Percentiles rank a stretch among this genome's conserved stretches.
phyloP scores from a whole-genome alignment of 1,140 invertebrate species.

The Drosophila tristis region DNA sequence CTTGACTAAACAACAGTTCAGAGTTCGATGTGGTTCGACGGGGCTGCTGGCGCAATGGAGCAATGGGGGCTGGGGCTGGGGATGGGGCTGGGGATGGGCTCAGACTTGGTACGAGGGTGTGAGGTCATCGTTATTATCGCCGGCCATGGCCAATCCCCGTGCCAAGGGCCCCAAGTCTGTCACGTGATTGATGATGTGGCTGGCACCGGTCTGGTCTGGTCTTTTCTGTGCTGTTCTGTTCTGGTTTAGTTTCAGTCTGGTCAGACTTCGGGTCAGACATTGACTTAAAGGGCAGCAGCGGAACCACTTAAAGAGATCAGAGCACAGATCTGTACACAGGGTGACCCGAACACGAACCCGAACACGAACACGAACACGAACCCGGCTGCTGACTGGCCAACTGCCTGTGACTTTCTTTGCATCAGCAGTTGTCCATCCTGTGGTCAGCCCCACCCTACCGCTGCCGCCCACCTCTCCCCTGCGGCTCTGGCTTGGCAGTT shows the following conservation, averaged over 20 bases:
- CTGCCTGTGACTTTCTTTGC: slow-evolving; percentile 24
- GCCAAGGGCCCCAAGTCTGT: slow-evolving; percentile 22
- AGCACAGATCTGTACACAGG: background rate
- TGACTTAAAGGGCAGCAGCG: background rate
- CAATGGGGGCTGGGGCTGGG: too few relatives aligned
- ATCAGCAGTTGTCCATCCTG: slow-evolving; percentile 39
- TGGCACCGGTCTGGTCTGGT: background rate
- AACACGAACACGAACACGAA: too few relatives aligned
- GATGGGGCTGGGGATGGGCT: too few relatives aligned
- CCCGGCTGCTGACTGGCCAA: too few relatives aligned
- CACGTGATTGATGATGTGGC: slow-evolving; percentile 70
- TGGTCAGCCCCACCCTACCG: slow-evolving; percentile 3
- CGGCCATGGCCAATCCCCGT: slow-evolving; percentile 9
- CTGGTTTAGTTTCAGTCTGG: background rate
- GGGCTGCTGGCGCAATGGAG: too few relatives aligned
- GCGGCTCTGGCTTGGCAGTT: slow-evolving; percentile 40
- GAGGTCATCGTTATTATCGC: slow-evolving; percentile 51
- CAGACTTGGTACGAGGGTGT: background rate
- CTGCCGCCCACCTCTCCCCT: too few relatives aligned
- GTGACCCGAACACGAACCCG: background rate
- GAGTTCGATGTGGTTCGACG: slow-evolving; percentile 40
- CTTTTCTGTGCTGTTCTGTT: too few relatives aligned
- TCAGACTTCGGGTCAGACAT: background rate
- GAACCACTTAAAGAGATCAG: slow-evolving; percentile 18
- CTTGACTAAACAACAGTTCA: slow-evolving; percentile 67